Evolutionary conservation across 2,113 vertebrate genomes (phyloP), one percentile per base, ranked within the genome.

Genomic region (Stigmatopora argus): DNA sequence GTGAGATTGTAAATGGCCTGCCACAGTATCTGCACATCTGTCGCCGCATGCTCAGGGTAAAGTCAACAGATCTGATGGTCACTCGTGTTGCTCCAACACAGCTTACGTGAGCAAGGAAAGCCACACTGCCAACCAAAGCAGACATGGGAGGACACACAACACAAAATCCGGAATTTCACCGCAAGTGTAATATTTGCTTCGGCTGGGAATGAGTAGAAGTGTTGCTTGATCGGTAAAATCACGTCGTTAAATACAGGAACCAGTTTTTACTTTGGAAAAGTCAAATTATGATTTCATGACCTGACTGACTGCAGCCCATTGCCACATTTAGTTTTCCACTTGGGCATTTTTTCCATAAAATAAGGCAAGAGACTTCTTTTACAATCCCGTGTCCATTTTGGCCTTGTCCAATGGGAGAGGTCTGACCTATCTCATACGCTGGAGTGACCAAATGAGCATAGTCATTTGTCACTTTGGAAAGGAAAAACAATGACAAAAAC

Each of bases 21-120:
- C 85, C 84, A 74, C 69, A 70, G 63, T 53, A 75, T 77, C 72
- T 70, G 80, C 47, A 70, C 78, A 73, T 86, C 77, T 74, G 26
- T 64, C 23, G 69, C 78, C 52, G 67, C 74, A 4, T 65, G 66
- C 61, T 83, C 85, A 84, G 78, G 77, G 85, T 85, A 87, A 88
- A 89, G 81, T 87, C 87, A 90, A 89, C 87, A 89, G 56, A 70
- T 69, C 70, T 65, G 64, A 72, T 62, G 80, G 76, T 74, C 80
- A 75, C 80, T 87, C 70, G 84, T 87, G 87, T 86, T 85, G 86
- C 82, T 81, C 66, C 72, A 62, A 49, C 58, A 57, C 52, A 26
- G 13, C 26, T 75, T 77, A 70, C 70, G 67, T 62, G 58, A 70
- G 71, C 57, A 61, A 64, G 55, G 68, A 70, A 63, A 72, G 53